Evolutionary conservation across 1,140 invertebrate genomes (phyloP).

Genomic region (Thalassaphorura encarpata): DNA sequence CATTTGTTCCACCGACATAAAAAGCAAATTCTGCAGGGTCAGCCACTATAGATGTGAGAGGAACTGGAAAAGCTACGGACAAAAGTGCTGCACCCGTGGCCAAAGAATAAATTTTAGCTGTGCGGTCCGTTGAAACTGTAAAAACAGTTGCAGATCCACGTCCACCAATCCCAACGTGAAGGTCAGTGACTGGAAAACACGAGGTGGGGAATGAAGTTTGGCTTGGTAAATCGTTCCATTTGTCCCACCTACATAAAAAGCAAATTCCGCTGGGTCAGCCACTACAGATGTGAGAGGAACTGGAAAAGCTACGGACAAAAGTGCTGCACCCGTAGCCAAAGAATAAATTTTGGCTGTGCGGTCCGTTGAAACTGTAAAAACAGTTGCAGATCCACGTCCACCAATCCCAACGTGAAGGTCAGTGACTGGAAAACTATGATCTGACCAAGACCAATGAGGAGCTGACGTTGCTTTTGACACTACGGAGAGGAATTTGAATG

Average conservation of each 20-base stretch:
- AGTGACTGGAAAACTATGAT: conserved; percentile 64
- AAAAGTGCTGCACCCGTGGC: conserved; percentile 53
- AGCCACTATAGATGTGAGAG: conserved; percentile 56
- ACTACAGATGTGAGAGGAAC: conserved; percentile 54
- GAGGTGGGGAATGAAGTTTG: too few relatives aligned
- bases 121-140: conserved; percentile 67
- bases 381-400: conserved; percentile 50
- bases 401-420: conserved; percentile 51
- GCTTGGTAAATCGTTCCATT: conserved; percentile 60
- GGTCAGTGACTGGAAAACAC: conserved; percentile 61
- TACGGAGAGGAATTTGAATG: conserved; percentile 54
- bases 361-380: conserved; percentile 68
- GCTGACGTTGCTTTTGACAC: conserved; percentile 37
- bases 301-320: conserved; percentile 64
- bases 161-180: conserved; percentile 48
- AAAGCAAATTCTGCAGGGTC: conserved; percentile 57
- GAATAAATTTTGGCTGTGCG: conserved; percentile 73
- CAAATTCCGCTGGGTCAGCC: conserved; percentile 57
- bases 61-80: conserved; percentile 59
- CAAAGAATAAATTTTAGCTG: conserved; percentile 70
- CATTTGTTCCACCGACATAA: conserved; percentile 60
- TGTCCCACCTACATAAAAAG: conserved; percentile 58
- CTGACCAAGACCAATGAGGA: conserved; percentile 46
- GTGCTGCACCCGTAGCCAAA: conserved; percentile 50
- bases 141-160: conserved; percentile 54